Evolutionary conservation across 92 coral and sea anemone genomes (phyloP), one percentile per base, ranked within the genome.

Genomic region (Palythoa caribaeorum): DNA sequence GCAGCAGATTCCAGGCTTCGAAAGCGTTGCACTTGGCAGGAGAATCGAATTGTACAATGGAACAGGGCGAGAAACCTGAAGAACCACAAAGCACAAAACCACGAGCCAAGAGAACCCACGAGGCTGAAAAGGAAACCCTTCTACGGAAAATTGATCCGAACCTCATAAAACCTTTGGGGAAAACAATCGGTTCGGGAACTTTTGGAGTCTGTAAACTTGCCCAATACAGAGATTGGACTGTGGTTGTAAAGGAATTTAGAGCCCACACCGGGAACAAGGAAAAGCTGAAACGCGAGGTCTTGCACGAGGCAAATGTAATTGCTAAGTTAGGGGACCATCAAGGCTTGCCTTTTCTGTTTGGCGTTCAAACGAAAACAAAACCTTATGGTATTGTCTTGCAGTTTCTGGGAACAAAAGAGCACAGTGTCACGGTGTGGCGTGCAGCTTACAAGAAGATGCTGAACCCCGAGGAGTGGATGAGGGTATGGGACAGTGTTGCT

Each of bases 131-230:
- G 77, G 51, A 73, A 73, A 73, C 20, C 77, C 51, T 73, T 40
- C 77, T 17, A 38, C 53, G 48, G 77, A 47, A 73, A 73, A 73
- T 39, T 73, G 53, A 73, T 40, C n/a, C 78, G 48, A 80, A 21
- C 10, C 28, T 51, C 36, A 52, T 81, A 19, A 71, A 68, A 57
- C 80, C 62, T n/a, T 20, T 80, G 16, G 55, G 80, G 14, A 88
- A 80, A 53, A 36, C 72, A 38, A 55, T 73, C 76, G 89, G 83
- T 19, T 73, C 73, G 57, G 89, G 89, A 40, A 86, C 89, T 40
- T 86, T 86, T 40, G 88, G 79, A 78, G 40, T 39, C 16, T 78
- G 84, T 53, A 40, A 78, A 17, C 84, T 78, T 48, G 84, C 84
- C 7, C 16, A 3, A 28, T 79, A 54, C 44, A 65, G 14, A 1